These are phyloP conservation scores for Torymus texanus DNA, from an alignment of 2,888 invertebrate species.

Conservation along the genomic window DNA sequence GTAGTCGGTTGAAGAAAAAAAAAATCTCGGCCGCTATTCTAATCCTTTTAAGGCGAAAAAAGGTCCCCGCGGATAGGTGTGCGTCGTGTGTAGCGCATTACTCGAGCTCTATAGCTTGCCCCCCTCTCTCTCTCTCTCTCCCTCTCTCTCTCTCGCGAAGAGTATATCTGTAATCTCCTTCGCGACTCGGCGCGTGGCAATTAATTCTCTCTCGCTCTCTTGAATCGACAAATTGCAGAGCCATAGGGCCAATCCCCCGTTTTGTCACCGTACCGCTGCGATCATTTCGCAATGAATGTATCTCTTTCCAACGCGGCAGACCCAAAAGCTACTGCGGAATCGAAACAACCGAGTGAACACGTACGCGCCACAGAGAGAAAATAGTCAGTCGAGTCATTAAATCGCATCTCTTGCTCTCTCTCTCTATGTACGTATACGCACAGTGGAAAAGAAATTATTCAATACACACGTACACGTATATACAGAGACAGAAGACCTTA, in stretches of 20 bases:
- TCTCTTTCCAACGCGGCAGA: not conserved
- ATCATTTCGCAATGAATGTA: constrained; percentile 33
- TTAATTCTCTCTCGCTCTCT: no score
- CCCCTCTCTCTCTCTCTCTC: no score
- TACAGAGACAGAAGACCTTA: constrained; percentile 9
- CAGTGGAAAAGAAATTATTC: constrained; percentile 27
- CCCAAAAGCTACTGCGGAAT: not conserved
- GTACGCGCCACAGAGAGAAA: not conserved
- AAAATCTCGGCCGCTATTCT: not conserved
- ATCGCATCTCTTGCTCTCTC: constrained; percentile 24
- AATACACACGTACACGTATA: constrained; percentile 1
- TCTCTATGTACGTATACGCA: not conserved
- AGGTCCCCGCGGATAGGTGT: not conserved
- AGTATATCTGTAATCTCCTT: no score
- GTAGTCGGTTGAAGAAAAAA: no score
- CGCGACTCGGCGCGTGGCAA: no score
- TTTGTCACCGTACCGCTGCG: constrained; percentile 2
- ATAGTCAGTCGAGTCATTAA: constrained; percentile 17
- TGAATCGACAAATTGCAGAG: constrained; percentile 23
- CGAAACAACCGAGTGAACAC: not conserved
- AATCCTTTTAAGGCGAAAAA: constrained; percentile 18
- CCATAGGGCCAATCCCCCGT: not conserved
- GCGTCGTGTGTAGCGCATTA: not conserved
- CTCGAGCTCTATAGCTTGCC: no score
- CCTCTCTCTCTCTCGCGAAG: no score